phyloP scores from a whole-genome alignment of 1,140 invertebrate species.

The Bombus fervidus region DNA sequence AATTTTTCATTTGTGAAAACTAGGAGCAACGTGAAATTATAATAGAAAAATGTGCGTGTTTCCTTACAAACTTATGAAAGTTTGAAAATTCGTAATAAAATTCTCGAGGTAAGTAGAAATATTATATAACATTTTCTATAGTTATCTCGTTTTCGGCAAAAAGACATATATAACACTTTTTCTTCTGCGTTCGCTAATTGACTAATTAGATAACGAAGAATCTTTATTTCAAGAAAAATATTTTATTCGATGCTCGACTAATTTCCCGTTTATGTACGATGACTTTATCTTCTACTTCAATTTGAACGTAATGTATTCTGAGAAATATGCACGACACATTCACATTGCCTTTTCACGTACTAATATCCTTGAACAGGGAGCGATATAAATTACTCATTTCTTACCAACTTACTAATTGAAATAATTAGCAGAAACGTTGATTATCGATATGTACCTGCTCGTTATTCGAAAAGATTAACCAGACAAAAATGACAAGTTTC shows the following conservation, averaged over 20 bases:
- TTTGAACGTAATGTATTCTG: not conserved
- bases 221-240: too few species aligned
- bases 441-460: not conserved
- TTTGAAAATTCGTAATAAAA: too few species aligned
- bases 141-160: too few species aligned
- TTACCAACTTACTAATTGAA: not conserved
- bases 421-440: conserved; percentile 1
- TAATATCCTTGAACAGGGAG: not conserved
- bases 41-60: too few species aligned
- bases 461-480: not conserved
- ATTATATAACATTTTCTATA: too few species aligned
- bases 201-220: too few species aligned
- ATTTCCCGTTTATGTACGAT: not conserved
- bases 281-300: not conserved
- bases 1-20: too few species aligned
- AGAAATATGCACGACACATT: not conserved
- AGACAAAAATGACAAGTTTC: not conserved
- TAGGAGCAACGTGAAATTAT: too few species aligned
- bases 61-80: too few species aligned
- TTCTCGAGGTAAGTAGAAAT: too few species aligned
- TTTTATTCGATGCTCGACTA: not conserved
- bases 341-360: not conserved
- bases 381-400: not conserved
- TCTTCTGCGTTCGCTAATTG: too few species aligned
- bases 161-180: too few species aligned